Evolutionary conservation across 2,888 invertebrate species (phyloP).

Genomic region (Amphipyra tragopoginis): DNA sequence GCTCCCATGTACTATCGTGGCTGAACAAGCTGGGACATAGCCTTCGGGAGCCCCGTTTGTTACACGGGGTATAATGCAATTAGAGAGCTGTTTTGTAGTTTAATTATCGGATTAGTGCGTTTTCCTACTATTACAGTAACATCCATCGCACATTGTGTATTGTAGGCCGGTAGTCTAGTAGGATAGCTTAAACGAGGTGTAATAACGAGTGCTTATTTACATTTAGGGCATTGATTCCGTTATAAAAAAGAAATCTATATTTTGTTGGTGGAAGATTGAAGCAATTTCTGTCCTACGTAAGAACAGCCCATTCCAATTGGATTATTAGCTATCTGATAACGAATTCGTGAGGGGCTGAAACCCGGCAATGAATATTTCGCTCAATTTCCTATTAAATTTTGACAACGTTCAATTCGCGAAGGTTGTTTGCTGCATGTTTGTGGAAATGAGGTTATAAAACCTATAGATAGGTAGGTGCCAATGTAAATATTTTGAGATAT

Average conservation of each 20-base stretch:
- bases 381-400: constrained; percentile 69
- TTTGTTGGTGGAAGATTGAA: constrained; percentile 41
- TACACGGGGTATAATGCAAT: constrained; percentile 11
- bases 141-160: neutral
- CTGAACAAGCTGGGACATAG: constrained; percentile 30
- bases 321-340: constrained; percentile 82
- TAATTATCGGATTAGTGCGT: constrained; percentile 20
- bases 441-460: constrained; percentile 42
- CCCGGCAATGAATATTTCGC: constrained; percentile 74
- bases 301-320: constrained; percentile 71
- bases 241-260: constrained; percentile 31
- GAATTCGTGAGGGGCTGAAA: constrained; percentile 74
- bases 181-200: too few species aligned
- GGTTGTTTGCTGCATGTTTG: constrained; percentile 50
- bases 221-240: neutral
- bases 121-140: neutral
- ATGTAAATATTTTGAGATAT: constrained; percentile 17
- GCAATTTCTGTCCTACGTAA: constrained; percentile 49
- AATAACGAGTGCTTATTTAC: too few species aligned
- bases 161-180: neutral
- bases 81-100: constrained; percentile 21
- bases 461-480: constrained; percentile 9
- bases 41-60: constrained; percentile 25
- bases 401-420: constrained; percentile 49
- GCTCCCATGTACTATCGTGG: constrained; percentile 38